Percentiles rank a stretch among this genome's conserved stretches.
Conservation (phyloP, 2,888 invertebrate species). For the Tachina fera region DNA sequence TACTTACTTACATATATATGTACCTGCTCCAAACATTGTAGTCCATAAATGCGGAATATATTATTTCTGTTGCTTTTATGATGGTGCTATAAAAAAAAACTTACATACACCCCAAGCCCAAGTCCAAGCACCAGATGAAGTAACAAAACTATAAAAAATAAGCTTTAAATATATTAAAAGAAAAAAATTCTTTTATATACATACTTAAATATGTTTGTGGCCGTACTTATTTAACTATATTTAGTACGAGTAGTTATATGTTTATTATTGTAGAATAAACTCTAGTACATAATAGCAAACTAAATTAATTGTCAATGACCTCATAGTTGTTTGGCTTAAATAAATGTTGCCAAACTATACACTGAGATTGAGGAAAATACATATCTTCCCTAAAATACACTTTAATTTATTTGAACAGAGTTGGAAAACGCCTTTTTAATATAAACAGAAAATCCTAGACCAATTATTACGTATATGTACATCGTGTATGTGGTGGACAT, state of each 20-base stretch:
- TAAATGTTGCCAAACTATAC: constrained; percentile 35
- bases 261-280: background rate
- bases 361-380: constrained; percentile 44
- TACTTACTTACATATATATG: too few species aligned
- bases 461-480: too few species aligned
- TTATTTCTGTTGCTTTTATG: constrained; percentile 8
- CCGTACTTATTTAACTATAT: background rate
- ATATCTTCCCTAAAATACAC: background rate
- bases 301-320: constrained; percentile 62
- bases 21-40: background rate
- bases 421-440: background rate
- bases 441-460: too few species aligned
- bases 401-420: background rate
- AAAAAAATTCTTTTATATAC: background rate
- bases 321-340: constrained; percentile 45
- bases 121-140: constrained; percentile 1
- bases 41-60: background rate
- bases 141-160: constrained; percentile 43
- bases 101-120: constrained; percentile 3
- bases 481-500: too few species aligned
- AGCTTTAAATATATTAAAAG: constrained; percentile 45
- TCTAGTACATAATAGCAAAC: constrained; percentile 13
- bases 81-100: constrained; percentile 22
- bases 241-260: background rate
- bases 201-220: too few species aligned